Conservation (phyloP, 2,113 vertebrate genomes). For the Empidonax traillii region DNA sequence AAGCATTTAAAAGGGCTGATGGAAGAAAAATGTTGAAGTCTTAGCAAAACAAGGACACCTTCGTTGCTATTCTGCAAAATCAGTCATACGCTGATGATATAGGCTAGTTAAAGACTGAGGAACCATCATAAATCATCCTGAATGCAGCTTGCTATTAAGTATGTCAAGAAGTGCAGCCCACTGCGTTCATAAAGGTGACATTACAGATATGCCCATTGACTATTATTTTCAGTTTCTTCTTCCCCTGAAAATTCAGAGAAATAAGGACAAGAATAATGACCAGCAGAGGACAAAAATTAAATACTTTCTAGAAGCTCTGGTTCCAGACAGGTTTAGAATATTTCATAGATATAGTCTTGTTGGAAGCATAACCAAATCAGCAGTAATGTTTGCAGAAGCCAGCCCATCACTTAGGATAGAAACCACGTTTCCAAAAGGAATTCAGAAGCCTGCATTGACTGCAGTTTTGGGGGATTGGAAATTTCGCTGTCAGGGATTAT, state of each 20-base stretch:
- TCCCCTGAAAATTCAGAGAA: background rate
- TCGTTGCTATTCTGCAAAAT: background rate
- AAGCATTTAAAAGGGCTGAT: background rate
- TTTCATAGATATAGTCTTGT: background rate
- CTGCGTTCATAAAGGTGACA: background rate
- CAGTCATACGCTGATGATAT: background rate
- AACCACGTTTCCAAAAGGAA: background rate
- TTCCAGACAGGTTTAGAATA: background rate
- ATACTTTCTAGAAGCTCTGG: background rate
- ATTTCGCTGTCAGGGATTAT: accelerated
- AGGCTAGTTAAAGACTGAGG: background rate
- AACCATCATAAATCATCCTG: slow-evolving; percentile 17
- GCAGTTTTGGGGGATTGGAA: background rate
- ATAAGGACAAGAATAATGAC: background rate
- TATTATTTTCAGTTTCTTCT: background rate
- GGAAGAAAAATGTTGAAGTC: background rate
- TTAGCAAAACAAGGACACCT: background rate
- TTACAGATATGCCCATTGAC: background rate
- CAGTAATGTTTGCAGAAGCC: background rate
- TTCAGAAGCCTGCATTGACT: background rate
- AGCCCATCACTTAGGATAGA: background rate
- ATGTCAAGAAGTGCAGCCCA: background rate
- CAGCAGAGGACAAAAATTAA: background rate
- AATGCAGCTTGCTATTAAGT: slow-evolving; percentile 2
- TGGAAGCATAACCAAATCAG: background rate